Evolutionary conservation across 2,797 vertebrate species (phyloP), one percentile per base, ranked within the genome.

Genomic region (Sebastes trivittatus): DNA sequence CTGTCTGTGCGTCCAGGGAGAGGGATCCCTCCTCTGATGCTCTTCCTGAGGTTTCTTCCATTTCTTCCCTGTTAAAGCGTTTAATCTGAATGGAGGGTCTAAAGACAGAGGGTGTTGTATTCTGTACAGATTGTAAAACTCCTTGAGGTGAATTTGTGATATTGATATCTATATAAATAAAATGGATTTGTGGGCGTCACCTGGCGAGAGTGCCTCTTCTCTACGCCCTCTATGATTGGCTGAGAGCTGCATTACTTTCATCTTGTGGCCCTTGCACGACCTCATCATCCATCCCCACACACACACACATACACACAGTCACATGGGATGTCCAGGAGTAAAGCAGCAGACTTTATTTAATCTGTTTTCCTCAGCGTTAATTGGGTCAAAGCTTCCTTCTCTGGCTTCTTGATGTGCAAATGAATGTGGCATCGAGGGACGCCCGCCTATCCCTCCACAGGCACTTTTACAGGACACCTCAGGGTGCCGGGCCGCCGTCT

Each of bases 331-430:
- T 91, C 87, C 92, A 90, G 68, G 83, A 89, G 75, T 86, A 76
- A 76, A 58, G 86, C 80, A 81, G 82, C 80, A 84, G 83, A 87
- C 81, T 92, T 89, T 82, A 89, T 87, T 84, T 85, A 85, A 90
- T 91, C 83, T 90, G 88, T 89, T 89, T 92, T 93, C 86, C 80
- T 88, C 85, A 30, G 73, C 83, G 9, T 91, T 94, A 95, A 95
- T 95, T 95, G 94, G 95, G 94, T 94, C 94, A 95, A 93, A 93
- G 91, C 91, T 89, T 89, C 84, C 85, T 83, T 86, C 87, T 83
- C 86, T 89, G 80, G 80, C 87, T 92, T 92, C 92, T 94, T 94
- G 94, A 95, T 94, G 94, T 94, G 94, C 92, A 94, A 94, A 94
- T 94, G 89, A 92, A 93, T 73, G 75, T 89, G 88, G 87, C 87